Conservation (phyloP, 2,888 invertebrate genomes). For the Iphiclides podalirius region DNA sequence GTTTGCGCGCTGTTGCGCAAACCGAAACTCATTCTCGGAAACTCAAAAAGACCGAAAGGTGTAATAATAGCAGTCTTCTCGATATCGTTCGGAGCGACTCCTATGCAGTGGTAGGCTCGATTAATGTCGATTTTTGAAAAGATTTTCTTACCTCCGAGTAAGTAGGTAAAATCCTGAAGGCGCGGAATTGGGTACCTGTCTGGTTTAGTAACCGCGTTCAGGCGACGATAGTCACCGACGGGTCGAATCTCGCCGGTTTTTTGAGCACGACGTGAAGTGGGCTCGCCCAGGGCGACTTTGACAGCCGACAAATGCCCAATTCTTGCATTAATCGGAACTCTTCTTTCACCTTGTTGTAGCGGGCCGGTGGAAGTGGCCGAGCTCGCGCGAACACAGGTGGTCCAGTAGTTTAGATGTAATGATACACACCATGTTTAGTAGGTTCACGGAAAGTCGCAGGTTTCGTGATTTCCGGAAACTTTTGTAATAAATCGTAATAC, state of each 20-base stretch:
- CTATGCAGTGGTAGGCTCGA: conserved; percentile 24
- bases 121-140: conserved; percentile 24
- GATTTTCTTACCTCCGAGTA: conserved; percentile 21
- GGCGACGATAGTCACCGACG: conserved; percentile 49
- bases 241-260: conserved; percentile 30
- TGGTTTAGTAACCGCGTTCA: conserved; percentile 32
- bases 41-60: conserved; percentile 1
- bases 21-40: conserved; percentile 19
- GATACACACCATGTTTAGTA: not conserved
- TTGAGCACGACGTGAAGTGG: conserved; percentile 34
- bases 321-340: conserved; percentile 36
- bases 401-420: not conserved
- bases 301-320: conserved; percentile 51
- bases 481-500: not conserved
- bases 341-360: conserved; percentile 12
- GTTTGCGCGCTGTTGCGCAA: conserved; percentile 3
- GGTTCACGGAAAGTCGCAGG: not conserved
- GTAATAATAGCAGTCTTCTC: conserved; percentile 26
- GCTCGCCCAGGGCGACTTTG: conserved; percentile 45
- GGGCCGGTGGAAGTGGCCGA: conserved; percentile 18
- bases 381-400: conserved; percentile 6
- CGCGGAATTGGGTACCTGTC: not conserved
- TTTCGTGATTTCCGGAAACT: not conserved
- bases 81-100: conserved; percentile 23
- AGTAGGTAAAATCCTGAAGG: conserved; percentile 30